Evolutionary conservation across 2,113 vertebrate genomes (phyloP).

Genomic region (Hippocampus guttulatus): DNA sequence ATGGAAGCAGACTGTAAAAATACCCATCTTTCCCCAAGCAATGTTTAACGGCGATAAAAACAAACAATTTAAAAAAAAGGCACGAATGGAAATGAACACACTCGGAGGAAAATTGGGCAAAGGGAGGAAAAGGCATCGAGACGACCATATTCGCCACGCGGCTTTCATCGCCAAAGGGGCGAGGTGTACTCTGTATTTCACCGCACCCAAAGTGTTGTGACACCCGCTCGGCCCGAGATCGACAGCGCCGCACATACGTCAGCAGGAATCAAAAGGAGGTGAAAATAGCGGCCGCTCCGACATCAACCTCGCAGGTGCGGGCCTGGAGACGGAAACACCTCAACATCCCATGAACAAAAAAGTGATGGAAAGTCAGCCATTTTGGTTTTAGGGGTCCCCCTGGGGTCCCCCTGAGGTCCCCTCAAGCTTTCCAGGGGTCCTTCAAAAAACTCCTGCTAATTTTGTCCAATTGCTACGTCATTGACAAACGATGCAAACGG

Average conservation of each 20-base stretch:
- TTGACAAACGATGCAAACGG: too few species aligned
- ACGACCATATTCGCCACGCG: constrained; percentile 22
- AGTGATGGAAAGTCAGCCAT: constrained; percentile 17
- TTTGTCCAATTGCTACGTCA: too few species aligned
- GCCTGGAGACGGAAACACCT: constrained; percentile 9
- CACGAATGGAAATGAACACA: not conserved
- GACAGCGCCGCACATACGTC: constrained; percentile 26
- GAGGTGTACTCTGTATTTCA: constrained; percentile 12
- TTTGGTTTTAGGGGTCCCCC: too few species aligned
- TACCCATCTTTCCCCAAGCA: not conserved
- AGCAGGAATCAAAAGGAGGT: constrained; percentile 28
- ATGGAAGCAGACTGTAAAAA: not conserved
- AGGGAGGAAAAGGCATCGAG: constrained; percentile 3
- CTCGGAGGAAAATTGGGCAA: constrained; percentile 3
- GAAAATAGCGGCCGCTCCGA: constrained; percentile 37
- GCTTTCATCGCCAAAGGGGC: constrained; percentile 20
- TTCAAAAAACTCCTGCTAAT: too few species aligned
- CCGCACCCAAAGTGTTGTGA: constrained; percentile 9
- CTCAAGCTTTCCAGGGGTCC: too few species aligned
- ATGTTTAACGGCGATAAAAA: not conserved
- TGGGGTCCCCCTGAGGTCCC: too few species aligned
- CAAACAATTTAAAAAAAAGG: not conserved
- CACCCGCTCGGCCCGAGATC: constrained; percentile 15
- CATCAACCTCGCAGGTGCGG: constrained; percentile 34
- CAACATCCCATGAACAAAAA: too few species aligned